Base-by-base conservation (phyloP, 2,888 invertebrate genomes). In the Agrochola circellaris region DNA sequence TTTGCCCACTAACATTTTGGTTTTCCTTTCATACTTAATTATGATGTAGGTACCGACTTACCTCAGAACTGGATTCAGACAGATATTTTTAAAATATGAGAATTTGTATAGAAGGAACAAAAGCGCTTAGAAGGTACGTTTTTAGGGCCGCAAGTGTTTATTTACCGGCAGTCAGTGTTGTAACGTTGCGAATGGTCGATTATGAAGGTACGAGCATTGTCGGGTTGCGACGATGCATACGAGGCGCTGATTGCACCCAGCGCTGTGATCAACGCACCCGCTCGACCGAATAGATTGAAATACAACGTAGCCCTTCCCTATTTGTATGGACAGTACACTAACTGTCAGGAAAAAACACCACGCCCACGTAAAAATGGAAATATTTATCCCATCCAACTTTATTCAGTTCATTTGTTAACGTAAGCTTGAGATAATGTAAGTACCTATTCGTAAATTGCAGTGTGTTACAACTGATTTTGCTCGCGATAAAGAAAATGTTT, bases 161-260 rank as follows among this genome's bases (percentile, higher is more conserved):
- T 77, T 74, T 51, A 68, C 68, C 38, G 71, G 60, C 58, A 66
- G 64, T 9, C 38, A 70, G 73, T 79, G 66, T 77, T 68, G 81
- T 61, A 82, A 75, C 54, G 58, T 61, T 75, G 64, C 71, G 73
- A 79, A 73, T 75, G 79, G 84, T 68, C 60, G 66, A 67, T 62
- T 86, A 77, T 73, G 69, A 80, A 79, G 68, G 78, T 80, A 82
- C 73, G 48, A 75, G 77, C 79, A 91, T 92, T 92, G 91, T 93
- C 77, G 80, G 73, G 75, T 87, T 87, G 88, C 93, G 89, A 84
- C 90, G 92, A 92, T 92, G 94, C 93, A 91, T 94, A 90, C 90
- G 73, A 86, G 69, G 76, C 90, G 85, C 89, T 92, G 94, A 94
- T 94, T 94, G 92, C 91, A 82, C 81, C 84, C 72, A 60, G 83